phyloP scores from a whole-genome alignment of 1,140 invertebrate species.

The Hyphantria cunea region DNA sequence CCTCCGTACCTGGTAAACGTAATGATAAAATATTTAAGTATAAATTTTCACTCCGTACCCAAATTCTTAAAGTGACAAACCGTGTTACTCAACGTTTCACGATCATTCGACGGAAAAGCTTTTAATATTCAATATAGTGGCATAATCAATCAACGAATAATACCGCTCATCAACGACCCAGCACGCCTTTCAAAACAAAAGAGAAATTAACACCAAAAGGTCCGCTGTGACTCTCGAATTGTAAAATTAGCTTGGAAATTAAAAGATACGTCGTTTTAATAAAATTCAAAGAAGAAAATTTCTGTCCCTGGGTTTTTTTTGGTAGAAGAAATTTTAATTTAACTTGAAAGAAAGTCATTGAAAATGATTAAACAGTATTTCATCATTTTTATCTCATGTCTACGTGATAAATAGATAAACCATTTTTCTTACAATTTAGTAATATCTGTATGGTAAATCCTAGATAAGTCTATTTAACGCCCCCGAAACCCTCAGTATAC shows the following conservation, averaged over 20 bases:
- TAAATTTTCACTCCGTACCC: constrained; percentile 7
- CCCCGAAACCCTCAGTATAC: too few species aligned
- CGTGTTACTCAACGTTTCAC: constrained; percentile 14
- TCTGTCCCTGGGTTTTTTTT: too few species aligned
- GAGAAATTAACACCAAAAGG: constrained; percentile 5
- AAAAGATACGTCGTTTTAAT: too few species aligned
- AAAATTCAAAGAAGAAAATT: too few species aligned
- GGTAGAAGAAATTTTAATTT: too few species aligned
- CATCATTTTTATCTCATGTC: too few species aligned
- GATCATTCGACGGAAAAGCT: constrained; percentile 16
- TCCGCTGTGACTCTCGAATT: neutral
- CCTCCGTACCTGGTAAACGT: neutral
- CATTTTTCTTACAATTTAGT: too few species aligned
- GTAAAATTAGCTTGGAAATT: neutral
- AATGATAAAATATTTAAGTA: constrained; percentile 4
- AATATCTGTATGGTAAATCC: too few species aligned
- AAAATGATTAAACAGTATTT: too few species aligned
- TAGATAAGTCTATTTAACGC: too few species aligned
- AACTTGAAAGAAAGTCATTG: too few species aligned
- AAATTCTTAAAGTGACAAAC: constrained; percentile 28
- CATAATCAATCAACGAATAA: constrained; percentile 30
- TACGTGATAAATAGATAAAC: too few species aligned
- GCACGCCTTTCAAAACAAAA: constrained; percentile 7
- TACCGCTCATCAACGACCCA: neutral
- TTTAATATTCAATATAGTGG: constrained; percentile 27